Evolutionary conservation across 2,888 invertebrate species (phyloP).

Genomic region (Cheilosia vernalis): DNA sequence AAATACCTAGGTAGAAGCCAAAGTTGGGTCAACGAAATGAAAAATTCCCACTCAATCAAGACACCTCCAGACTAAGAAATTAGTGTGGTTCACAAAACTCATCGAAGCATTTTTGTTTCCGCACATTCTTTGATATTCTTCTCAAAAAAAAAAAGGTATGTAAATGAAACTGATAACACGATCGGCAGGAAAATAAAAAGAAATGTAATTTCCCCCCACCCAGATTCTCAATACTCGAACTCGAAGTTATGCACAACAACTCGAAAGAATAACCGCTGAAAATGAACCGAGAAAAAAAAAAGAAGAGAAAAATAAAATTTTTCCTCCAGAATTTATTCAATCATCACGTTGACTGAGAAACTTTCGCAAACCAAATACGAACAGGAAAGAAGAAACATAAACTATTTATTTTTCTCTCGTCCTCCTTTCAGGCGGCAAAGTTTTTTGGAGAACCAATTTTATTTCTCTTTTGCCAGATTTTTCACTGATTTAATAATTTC

Average conservation of each 20-base stretch:
- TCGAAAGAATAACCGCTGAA: conserved; percentile 43
- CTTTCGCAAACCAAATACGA: conserved; percentile 47
- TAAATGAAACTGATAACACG: too few relatives aligned
- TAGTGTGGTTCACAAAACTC: too few relatives aligned
- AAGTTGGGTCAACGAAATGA: too few relatives aligned
- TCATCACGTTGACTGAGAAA: conserved; percentile 45
- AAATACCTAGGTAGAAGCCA: too few relatives aligned
- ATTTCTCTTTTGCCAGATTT: background rate
- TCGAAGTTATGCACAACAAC: conserved; percentile 22
- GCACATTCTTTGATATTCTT: too few relatives aligned
- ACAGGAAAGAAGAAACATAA: conserved; percentile 16
- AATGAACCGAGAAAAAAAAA: conserved; percentile 2
- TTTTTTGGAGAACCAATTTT: conserved; percentile 1
- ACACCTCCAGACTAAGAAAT: too few relatives aligned
- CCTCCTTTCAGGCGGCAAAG: background rate
- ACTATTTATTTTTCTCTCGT: background rate
- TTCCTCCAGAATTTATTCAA: conserved; percentile 47
- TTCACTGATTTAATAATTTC: conserved; percentile 32
- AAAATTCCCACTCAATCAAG: too few relatives aligned
- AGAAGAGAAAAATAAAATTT: conserved; percentile 8
- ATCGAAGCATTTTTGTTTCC: too few relatives aligned
- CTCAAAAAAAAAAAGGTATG: too few relatives aligned
- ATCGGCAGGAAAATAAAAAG: too few relatives aligned
- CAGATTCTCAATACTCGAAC: background rate
- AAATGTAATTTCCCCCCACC: too few relatives aligned